Base-by-base conservation (phyloP, 1,140 invertebrate genomes). In the Zaprionus lachaisei region DNA sequence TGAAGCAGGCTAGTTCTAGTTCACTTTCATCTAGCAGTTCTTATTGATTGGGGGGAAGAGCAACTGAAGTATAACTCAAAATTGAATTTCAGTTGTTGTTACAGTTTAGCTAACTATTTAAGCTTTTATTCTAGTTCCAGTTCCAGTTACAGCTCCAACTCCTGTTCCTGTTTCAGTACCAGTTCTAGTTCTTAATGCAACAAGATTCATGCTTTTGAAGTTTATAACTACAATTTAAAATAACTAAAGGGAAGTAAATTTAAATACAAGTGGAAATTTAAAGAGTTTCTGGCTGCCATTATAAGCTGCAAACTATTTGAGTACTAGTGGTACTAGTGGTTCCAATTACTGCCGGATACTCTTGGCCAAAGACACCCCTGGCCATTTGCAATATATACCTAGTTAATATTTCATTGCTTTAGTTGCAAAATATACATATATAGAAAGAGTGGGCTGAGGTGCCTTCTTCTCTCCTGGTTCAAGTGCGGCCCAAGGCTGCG, bases 401-500 rank as follows among this genome's bases (percentile, higher is more conserved):
- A 51, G 5, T 24, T 12, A 11, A 24, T 47, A 47, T 47, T 24
- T 51, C 20, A 51, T 24, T 51, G 47, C 24, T 41, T 60, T 20
- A 22, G 31, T 34, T 34, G 14, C 41, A 37, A 60, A 24, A 24
- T 34, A 37, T 20, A 20, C 20, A 20, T 20, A 20, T 20, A 38
- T 60, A 38, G 34, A 60, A 60, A 38, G 31, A 60, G 31, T 31
- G 31, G 31, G 31, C 31, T 7, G 41, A n/a, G 55, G 14, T 60
- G 31, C 56, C n/a, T 47, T 7, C 41, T 31, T 7, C 41, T 44
- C n/a, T 71, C 20, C 41, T 54, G 60, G 58, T 54, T 70, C 72
- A 75, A 75, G 58, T 71, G 72, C 51, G 58, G 24, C 24, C 49
- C 61, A 34, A 26, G 41, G 67, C 72, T n/a, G 17, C 14, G 60